Evolutionary conservation across 2,797 vertebrate genomes (phyloP), one percentile per base, ranked within the genome.

Genomic region (Danio choprae): DNA sequence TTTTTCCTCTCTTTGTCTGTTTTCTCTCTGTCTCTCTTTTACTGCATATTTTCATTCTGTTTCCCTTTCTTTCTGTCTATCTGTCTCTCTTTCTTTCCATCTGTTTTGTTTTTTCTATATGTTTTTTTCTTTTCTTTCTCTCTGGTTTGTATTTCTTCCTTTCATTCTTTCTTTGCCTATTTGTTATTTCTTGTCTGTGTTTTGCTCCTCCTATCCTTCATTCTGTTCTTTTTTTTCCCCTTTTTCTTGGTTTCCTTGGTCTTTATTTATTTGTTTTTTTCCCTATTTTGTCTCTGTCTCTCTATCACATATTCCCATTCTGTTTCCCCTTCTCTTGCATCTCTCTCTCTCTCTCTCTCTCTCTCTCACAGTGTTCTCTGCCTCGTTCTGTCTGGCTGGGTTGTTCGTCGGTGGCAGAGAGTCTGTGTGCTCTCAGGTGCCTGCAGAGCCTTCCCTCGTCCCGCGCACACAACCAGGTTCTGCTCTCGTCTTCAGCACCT

Each of bases 401-500:
- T 96, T 99, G 98, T 96, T 98, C 98, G 95, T 98, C 96, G 96
- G 97, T 99, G 96, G 97, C 97, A 96, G 97, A 99, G 97, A 99
- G 98, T 97, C 98, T 99, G 96, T 99, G 98, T 97, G 97, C 98
- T 97, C 97, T 99, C 96, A 99, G 98, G 96, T 99, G 97, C 96
- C 97, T 98, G 96, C 97, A 98, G 97, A 98, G 97, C 97, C 98
- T 99, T 96, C 97, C 97, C 95, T 97, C 96, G 96, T 97, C 96
- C 96, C 97, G 96, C 96, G 97, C 96, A 92, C 93, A 95, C 93
- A 94, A 94, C 94, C 94, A 95, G 94, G 94, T 94, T 94, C 93
- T 94, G 91, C 92, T 87, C 81, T 93, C 92, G 91, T 95, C 96
- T 98, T 93, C 93, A 94, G 93, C 94, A 95, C 92, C 93, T 92